phyloP scores from a whole-genome alignment of 2,113 vertebrate genomes.

The Carassius gibelio region DNA sequence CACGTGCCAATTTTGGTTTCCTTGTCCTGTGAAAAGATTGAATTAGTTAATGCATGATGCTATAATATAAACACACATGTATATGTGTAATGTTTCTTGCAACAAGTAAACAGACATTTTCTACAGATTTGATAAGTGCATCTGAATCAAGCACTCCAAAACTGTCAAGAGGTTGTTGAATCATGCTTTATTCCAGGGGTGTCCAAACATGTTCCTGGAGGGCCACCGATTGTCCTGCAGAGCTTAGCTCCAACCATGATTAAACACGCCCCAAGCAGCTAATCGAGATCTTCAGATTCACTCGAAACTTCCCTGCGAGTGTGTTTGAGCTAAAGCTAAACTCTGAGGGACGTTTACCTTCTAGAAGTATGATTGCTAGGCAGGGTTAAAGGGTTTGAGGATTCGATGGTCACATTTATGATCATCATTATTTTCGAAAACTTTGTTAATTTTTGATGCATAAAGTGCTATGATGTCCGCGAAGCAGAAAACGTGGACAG shows the following conservation, averaged over 20 bases:
- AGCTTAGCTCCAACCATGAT: background rate
- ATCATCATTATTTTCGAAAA: too few species aligned
- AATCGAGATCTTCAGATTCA: background rate
- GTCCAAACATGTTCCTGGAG: too few species aligned
- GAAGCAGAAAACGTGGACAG: too few species aligned
- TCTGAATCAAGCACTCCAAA: background rate
- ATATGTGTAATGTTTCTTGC: background rate
- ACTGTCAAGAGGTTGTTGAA: background rate
- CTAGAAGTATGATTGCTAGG: background rate
- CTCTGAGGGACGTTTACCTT: background rate
- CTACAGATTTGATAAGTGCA: background rate
- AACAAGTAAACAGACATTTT: background rate
- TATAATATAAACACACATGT: background rate
- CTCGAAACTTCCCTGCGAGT: background rate
- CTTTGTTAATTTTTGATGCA: background rate
- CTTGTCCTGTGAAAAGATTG: constrained; percentile 83
- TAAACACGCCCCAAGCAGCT: too few species aligned
- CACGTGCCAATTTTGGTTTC: constrained; percentile 92
- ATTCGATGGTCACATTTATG: too few species aligned
- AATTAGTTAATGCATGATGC: background rate
- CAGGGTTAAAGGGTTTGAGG: background rate
- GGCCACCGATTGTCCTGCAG: too few species aligned
- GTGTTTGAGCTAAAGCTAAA: background rate
- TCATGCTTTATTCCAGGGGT: too few species aligned
- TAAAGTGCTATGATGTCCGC: too few species aligned